Percentiles rank a stretch among this genome's conserved stretches.
Conservation (phyloP, 2,113 vertebrate species). For the Coptodon rendalli region DNA sequence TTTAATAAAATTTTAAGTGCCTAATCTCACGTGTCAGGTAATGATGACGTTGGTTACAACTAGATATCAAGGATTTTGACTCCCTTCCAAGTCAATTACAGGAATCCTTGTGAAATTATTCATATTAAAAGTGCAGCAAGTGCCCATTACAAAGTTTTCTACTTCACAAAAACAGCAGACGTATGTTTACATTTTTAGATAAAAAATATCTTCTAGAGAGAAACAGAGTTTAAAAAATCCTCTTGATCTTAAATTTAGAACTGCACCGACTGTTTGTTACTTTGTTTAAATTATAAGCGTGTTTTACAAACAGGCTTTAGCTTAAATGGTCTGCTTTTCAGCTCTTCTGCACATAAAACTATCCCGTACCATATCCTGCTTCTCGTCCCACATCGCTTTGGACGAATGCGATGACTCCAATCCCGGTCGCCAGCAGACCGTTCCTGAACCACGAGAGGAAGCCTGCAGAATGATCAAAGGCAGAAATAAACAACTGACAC, state of each 20-base stretch:
- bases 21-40: neutral
- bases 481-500: neutral
- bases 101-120: conserved; percentile 24
- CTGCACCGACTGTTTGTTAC: neutral
- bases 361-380: conserved; percentile 78
- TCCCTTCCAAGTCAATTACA: neutral
- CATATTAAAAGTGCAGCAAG: neutral
- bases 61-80: neutral
- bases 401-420: conserved; percentile 85
- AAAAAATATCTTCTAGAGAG: neutral
- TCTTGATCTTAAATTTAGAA: neutral
- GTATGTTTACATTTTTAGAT: neutral
- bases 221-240: neutral
- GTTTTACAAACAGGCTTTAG: neutral
- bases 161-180: neutral
- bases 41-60: neutral
- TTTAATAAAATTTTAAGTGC: neutral
- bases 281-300: neutral
- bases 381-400: conserved; percentile 85
- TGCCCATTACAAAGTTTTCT: neutral
- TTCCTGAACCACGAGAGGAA: conserved; percentile 90
- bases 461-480: conserved; percentile 59
- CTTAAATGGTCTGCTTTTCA: neutral
- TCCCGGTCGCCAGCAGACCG: conserved; percentile 81
- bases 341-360: neutral